Conservation (phyloP, 2,888 invertebrate genomes). For the Crocallis elinguaria region DNA sequence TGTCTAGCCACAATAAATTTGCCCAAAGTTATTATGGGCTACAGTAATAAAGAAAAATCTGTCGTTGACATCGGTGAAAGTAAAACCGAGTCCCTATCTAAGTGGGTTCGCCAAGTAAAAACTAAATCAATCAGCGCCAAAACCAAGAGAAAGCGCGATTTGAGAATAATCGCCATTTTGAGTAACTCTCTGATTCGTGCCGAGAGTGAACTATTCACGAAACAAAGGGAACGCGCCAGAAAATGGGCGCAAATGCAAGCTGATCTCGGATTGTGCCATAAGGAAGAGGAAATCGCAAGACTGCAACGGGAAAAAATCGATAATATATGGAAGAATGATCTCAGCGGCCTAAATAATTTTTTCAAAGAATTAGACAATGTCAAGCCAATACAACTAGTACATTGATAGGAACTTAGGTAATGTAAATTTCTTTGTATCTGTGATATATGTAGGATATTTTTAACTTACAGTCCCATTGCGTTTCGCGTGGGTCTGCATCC, state of each 20-base stretch:
- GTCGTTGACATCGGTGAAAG: constrained; percentile 81
- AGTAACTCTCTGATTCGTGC: constrained; percentile 85
- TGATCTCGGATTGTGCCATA: constrained; percentile 75
- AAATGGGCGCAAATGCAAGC: constrained; percentile 85
- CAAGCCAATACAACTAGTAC: constrained; percentile 69
- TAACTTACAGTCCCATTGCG: constrained; percentile 85
- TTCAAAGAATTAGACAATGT: constrained; percentile 87
- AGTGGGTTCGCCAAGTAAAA: constrained; percentile 87
- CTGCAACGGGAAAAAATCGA: constrained; percentile 76
- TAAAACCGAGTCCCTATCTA: constrained; percentile 84
- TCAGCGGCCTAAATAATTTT: constrained; percentile 87
- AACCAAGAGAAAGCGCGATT: constrained; percentile 84
- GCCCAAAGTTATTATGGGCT: constrained; percentile 70
- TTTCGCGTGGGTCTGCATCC: constrained; percentile 84
- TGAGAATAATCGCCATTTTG: constrained; percentile 87
- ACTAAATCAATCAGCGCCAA: constrained; percentile 85
- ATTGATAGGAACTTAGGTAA: constrained; percentile 64
- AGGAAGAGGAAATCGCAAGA: constrained; percentile 75
- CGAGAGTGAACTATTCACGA: constrained; percentile 84
- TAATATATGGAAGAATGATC: constrained; percentile 84
- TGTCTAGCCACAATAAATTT: constrained; percentile 67
- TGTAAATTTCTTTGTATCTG: constrained; percentile 73
- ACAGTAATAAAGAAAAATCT: constrained; percentile 74
- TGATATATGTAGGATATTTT: constrained; percentile 84
- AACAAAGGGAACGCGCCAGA: constrained; percentile 86